Evolutionary conservation across 2,888 invertebrate species (phyloP), one percentile per base, ranked within the genome.

Genomic region (Coelogynopora nodosa): DNA sequence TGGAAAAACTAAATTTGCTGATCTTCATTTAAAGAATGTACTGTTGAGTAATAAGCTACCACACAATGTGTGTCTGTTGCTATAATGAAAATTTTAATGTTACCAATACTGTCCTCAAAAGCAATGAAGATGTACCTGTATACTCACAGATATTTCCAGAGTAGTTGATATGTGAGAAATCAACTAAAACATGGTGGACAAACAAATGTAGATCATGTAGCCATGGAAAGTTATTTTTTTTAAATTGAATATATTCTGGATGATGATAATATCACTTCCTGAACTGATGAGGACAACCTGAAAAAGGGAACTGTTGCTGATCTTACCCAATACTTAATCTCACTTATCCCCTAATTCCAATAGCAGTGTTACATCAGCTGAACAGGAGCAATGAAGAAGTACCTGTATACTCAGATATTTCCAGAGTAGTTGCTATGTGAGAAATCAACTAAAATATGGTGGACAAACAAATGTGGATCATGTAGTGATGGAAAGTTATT

Each of bases 271-370:
- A 49, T 49, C 18, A 49, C 49, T 49, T 49, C 49, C 49, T 49
- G 49, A 18, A 49, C 49, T 49, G 74, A 74, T 74, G 74, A 74
- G 27, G 74, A 74, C 74, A 10, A 74, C 74, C 74, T 74, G 74
- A 74, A 74, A 74, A 74, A 74, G 23, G 74, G 74, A 74, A 74
- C 74, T 74, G 74, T 74, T 74, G 74, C 74, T n/a, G 74, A 13
- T 74, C 74, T 74, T 74, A 74, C 74, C 27, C 5, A 74, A 74
- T 74, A 74, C 74, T 74, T 74, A 23, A 74, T 74, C 27, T 74
- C 74, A 74, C 18, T 74, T 74, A 74, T 74, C 74, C 74, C 74
- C 74, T 5, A 74, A 74, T 74, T 74, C 74, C 74, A n/a, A 74
- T 26, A 74, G 5, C 74, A 74, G 18, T 74, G 74, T 26, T 74